These are phyloP conservation scores for Microdon myrmicae DNA, from an alignment of 2,888 invertebrate species.

Conservation along the genomic window DNA sequence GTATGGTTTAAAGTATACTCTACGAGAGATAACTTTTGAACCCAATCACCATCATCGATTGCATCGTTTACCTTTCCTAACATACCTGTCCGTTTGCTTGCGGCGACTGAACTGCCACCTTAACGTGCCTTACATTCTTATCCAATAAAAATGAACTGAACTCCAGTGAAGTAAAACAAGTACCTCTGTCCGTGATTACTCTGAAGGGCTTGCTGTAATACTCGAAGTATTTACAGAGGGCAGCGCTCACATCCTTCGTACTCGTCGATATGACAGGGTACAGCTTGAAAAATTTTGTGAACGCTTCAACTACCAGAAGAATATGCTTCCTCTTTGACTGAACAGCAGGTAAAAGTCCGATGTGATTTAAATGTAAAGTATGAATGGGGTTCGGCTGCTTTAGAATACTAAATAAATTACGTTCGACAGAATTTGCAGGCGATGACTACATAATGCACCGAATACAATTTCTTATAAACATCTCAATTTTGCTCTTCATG, in stretches of 20 bases:
- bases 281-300: conserved; percentile 18
- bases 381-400: conserved; percentile 15
- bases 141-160: conserved; percentile 3
- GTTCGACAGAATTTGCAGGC: neutral
- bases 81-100: conserved; percentile 23
- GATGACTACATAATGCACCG: conserved; percentile 21
- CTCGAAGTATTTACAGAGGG: conserved; percentile 29
- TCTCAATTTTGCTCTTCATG: conserved; percentile 12
- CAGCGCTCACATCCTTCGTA: conserved; percentile 1
- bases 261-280: conserved; percentile 15
- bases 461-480: conserved; percentile 12
- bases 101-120: conserved; percentile 3
- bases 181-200: conserved; percentile 17
- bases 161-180: conserved; percentile 12
- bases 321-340: conserved; percentile 16
- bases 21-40: too few species aligned
- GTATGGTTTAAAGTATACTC: too few species aligned
- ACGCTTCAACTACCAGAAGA: conserved; percentile 15
- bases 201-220: conserved; percentile 25
- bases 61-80: too few species aligned
- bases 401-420: conserved; percentile 14
- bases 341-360: neutral
- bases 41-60: too few species aligned
- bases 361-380: conserved; percentile 8
- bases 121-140: conserved; percentile 4